Conservation (phyloP, 1,140 invertebrate genomes). For the Lepidurus apus region DNA sequence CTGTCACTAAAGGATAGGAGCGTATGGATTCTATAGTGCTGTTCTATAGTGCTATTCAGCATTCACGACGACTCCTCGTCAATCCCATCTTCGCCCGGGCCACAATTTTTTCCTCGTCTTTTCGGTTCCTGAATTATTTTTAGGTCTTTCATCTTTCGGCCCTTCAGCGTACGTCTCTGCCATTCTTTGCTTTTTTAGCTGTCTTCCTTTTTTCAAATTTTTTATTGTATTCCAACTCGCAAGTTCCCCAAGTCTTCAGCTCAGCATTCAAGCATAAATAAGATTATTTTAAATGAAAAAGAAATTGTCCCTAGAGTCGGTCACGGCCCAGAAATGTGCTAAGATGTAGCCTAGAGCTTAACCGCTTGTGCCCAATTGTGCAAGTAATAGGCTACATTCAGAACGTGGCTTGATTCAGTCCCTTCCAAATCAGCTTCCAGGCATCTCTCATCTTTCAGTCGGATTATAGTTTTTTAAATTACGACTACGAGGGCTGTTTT, state of each 20-base stretch:
- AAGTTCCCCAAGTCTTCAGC: not conserved
- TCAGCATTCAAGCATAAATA: not conserved
- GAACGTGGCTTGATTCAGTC: conserved; percentile 1
- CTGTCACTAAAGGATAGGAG: not conserved
- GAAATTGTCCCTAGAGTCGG: not conserved
- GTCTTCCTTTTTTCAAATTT: not conserved
- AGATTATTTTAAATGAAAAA: not conserved
- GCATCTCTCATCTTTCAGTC: not conserved
- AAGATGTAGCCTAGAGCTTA: not conserved
- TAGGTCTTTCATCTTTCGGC: not conserved
- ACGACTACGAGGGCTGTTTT: too few species aligned
- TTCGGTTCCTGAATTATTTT: conserved; percentile 19
- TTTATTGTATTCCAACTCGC: not conserved
- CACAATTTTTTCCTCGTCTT: not conserved
- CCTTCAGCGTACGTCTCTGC: not conserved
- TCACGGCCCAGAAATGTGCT: not conserved
- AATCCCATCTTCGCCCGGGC: not conserved
- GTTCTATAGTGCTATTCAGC: not conserved
- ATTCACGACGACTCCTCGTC: conserved; percentile 17
- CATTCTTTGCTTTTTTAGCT: not conserved
- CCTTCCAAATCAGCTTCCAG: not conserved
- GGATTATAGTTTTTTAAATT: not conserved
- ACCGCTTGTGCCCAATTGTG: not conserved
- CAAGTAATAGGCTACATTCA: not conserved
- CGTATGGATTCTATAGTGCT: conserved; percentile 2